These are phyloP conservation scores for Bemisia tabaci DNA, from an alignment of 1,140 invertebrate genomes.

Conservation along the genomic window DNA sequence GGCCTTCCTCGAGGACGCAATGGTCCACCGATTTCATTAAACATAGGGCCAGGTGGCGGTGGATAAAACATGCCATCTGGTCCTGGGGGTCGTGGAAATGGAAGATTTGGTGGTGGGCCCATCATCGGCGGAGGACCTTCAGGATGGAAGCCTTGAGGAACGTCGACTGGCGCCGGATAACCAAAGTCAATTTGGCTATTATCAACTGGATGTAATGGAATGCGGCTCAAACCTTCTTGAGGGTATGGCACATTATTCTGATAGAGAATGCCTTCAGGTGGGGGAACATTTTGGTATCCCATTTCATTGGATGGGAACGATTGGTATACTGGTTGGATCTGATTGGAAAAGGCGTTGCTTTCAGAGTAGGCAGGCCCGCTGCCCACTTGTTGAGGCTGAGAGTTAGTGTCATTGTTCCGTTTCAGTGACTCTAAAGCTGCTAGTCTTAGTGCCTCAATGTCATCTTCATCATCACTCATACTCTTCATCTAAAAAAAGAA, in stretches of 20 bases:
- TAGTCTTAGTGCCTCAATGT: background rate
- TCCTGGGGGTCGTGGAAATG: background rate
- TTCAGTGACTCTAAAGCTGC: background rate
- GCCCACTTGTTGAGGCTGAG: too few relatives aligned
- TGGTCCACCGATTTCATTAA: background rate
- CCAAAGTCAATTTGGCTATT: background rate
- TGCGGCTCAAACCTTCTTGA: background rate
- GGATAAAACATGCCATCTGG: background rate
- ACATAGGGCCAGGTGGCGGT: background rate
- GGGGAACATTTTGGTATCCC: too few relatives aligned
- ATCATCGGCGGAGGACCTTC: background rate
- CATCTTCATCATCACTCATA: background rate
- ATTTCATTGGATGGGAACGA: too few relatives aligned
- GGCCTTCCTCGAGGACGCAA: background rate
- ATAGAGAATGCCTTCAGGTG: too few relatives aligned
- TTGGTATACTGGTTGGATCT: too few relatives aligned
- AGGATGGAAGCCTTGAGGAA: too few relatives aligned
- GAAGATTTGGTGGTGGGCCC: background rate
- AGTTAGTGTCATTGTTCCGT: background rate
- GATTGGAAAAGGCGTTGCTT: too few relatives aligned
- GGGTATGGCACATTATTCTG: too few relatives aligned
- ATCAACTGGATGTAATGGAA: background rate
- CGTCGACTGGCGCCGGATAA: too few relatives aligned
- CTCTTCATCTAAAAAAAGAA: background rate
- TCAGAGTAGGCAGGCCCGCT: too few relatives aligned